Base-by-base conservation (phyloP, 2,113 vertebrate species). In the Nyctereutes procyonoides region DNA sequence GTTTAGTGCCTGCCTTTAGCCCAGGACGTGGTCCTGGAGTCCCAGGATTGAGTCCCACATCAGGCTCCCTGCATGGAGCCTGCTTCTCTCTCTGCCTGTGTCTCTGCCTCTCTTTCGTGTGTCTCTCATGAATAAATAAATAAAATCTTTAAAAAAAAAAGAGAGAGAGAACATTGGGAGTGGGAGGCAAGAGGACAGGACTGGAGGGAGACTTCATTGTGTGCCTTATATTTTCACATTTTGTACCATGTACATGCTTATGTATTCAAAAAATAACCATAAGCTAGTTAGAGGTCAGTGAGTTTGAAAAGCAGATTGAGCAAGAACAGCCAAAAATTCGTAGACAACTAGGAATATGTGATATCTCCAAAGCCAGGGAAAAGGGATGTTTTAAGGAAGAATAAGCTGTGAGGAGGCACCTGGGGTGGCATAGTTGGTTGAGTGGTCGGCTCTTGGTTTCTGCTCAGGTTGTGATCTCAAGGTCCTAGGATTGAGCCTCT, bases 281-380 rank as follows among this genome's bases (percentile, higher is more conserved):
- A 92, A 67, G 32, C 69, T 96, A 71, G 3, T 60, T 90, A 30
- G 14, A 67, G 56, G 67, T 62, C 67, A 3, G 19, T 74, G 69
- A 28, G 26, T 84, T 96, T 73, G 24, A 71, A 92, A 95, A 96
- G 74, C 82, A 95, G 10, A 89, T 92, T 77, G 73, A 69, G 63
- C 83, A 96, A 58, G 62, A 55, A 79, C 14, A 58, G 26, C n/a
- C 81, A 56, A 43, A 43, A 43, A 43, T 43, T 43, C 43, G 5
- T 43, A 43, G 43, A 43, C 43, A 43, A 43, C 19, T 35, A 60
- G 56, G 83, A 87, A 63, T 74, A 32, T 69, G 8, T 88, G 73
- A 17, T 26, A 51, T 55, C 55, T 16, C 60, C 28, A 92, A 16
- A 88, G 48, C 48, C 13, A n/a, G 77, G 9, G 26, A 19, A 58